Evolutionary conservation across 1,140 invertebrate species (phyloP).

Genomic region (Chironomus striatipennis): DNA sequence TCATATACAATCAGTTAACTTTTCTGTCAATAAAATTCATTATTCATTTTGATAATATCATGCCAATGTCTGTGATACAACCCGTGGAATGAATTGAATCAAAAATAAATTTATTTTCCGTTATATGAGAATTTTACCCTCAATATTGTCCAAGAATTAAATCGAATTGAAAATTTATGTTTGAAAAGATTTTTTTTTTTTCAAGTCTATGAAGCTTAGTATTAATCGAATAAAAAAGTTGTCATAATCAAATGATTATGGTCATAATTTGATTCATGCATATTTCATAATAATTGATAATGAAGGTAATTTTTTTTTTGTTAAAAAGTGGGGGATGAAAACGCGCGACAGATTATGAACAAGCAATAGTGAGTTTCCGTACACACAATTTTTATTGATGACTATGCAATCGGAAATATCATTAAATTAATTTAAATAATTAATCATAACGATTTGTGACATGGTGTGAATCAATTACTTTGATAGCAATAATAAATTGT

Average conservation of each 20-base stretch:
- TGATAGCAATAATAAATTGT: too few species aligned
- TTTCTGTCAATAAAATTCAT: slow-evolving; percentile 3
- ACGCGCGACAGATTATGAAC: neutral
- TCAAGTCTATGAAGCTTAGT: neutral
- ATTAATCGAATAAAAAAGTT: slow-evolving; percentile 20
- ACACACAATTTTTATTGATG: slow-evolving; percentile 19
- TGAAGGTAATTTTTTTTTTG: neutral
- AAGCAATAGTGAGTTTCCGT: neutral
- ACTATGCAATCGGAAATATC: slow-evolving; percentile 5
- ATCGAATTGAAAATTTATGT: neutral
- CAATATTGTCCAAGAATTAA: slow-evolving; percentile 4
- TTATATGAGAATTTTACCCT: neutral
- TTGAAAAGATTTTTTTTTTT: neutral
- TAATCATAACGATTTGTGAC: neutral
- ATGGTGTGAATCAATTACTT: neutral
- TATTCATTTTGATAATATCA: neutral
- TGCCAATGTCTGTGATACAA: neutral
- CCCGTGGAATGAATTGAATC: neutral
- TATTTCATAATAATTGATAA: slow-evolving; percentile 9
- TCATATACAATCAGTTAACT: neutral
- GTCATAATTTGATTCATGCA: slow-evolving; percentile 17
- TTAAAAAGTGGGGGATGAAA: neutral
- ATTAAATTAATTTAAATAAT: slow-evolving; percentile 24
- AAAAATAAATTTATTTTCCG: neutral
- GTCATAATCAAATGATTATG: slow-evolving; percentile 24